A percentile compares a stretch with the other conserved stretches of the same genome.
phyloP scores from a whole-genome alignment of 2,888 invertebrate genomes.

The Xanthorhoe spadicearia region DNA sequence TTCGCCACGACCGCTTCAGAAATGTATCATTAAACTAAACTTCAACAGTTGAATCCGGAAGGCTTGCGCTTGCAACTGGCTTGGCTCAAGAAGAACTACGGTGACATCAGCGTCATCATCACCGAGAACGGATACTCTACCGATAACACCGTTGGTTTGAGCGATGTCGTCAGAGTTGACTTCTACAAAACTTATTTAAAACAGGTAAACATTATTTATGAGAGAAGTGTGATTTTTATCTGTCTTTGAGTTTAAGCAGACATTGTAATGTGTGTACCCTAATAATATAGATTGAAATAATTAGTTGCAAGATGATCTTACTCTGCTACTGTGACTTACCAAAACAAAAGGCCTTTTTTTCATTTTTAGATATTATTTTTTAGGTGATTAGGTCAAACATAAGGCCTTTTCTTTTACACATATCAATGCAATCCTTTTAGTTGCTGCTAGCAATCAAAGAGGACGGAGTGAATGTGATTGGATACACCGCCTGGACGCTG shows the following conservation, averaged over 20 bases:
- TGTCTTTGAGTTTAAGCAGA: too few relatives aligned
- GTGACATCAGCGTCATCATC: constrained; percentile 63
- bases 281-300: too few relatives aligned
- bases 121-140: constrained; percentile 70
- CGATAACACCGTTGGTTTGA: constrained; percentile 43
- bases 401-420: too few relatives aligned
- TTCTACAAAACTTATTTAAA: constrained; percentile 50
- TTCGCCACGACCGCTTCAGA: too few relatives aligned
- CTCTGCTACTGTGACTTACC: too few relatives aligned
- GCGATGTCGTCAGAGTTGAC: constrained; percentile 54
- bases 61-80: constrained; percentile 65
- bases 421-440: constrained; percentile 25
- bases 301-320: too few relatives aligned
- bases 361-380: too few relatives aligned
- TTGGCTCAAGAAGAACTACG: constrained; percentile 69
- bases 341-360: too few relatives aligned
- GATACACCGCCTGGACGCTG: constrained; percentile 89
- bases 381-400: too few relatives aligned
- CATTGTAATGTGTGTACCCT: too few relatives aligned
- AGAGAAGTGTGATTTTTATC: too few relatives aligned
- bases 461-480: constrained; percentile 84
- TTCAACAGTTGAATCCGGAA: constrained; percentile 62
- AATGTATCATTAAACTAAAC: too few relatives aligned
- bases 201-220: constrained; percentile 38
- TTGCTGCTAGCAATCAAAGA: constrained; percentile 53